These are phyloP conservation scores for Formica exsecta DNA, from an alignment of 1,140 invertebrate species.

Conservation along the genomic window DNA sequence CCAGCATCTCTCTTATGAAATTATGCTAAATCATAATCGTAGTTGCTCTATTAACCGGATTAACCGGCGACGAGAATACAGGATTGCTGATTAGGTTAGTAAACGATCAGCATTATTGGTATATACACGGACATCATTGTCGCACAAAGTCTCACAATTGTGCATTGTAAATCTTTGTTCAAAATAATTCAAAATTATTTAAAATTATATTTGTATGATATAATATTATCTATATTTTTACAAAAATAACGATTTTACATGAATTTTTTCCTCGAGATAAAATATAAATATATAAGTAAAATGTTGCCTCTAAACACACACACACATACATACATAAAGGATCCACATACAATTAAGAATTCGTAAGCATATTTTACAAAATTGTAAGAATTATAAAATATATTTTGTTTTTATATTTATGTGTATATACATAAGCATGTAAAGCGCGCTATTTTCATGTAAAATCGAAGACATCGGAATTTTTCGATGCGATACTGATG, in stretches of 20 bases:
- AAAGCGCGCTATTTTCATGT: constrained; percentile 14
- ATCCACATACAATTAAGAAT: neutral
- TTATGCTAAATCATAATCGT: constrained; percentile 37
- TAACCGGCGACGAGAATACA: constrained; percentile 57
- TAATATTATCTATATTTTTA: constrained; percentile 18
- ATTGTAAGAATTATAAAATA: neutral
- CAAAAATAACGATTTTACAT: constrained; percentile 41
- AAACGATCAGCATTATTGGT: constrained; percentile 62
- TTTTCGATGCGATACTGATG: constrained; percentile 22
- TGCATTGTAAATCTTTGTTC: constrained; percentile 47
- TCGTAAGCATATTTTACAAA: constrained; percentile 1
- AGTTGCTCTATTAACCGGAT: constrained; percentile 59
- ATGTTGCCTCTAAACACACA: neutral
- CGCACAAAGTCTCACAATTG: constrained; percentile 63
- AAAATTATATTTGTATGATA: constrained; percentile 20
- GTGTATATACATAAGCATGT: constrained; percentile 4
- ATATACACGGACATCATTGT: constrained; percentile 60
- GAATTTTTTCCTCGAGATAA: neutral
- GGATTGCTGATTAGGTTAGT: constrained; percentile 77
- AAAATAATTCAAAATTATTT: constrained; percentile 7
- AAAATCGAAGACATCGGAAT: constrained; percentile 31
- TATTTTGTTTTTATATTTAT: neutral
- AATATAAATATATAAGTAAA: neutral
- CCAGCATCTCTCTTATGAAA: constrained; percentile 51
- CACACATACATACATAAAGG: neutral